These are phyloP conservation scores for Scolopax mira DNA, from an alignment of 2,113 vertebrate genomes.

Conservation along the genomic window DNA sequence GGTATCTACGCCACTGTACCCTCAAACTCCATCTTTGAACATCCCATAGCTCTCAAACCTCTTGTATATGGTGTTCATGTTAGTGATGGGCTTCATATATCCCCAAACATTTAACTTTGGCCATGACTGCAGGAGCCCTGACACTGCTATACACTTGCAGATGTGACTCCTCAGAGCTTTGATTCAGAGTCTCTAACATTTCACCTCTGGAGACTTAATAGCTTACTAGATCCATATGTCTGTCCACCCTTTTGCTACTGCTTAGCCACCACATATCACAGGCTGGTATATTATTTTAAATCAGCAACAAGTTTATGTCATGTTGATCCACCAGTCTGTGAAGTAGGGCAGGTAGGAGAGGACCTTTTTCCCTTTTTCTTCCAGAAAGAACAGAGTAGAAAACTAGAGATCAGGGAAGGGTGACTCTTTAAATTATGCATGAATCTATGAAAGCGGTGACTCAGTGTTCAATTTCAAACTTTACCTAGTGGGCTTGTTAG, in stretches of 20 bases:
- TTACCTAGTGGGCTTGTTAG: neutral
- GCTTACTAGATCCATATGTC: neutral
- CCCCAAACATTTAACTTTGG: neutral
- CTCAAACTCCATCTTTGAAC: neutral
- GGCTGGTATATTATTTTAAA: neutral
- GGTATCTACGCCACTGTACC: neutral
- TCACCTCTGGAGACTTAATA: neutral
- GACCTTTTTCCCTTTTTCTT: neutral
- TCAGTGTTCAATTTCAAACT: neutral
- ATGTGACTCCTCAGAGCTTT: neutral
- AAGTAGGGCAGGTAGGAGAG: neutral
- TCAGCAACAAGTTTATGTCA: neutral
- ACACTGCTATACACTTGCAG: neutral
- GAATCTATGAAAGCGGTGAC: neutral
- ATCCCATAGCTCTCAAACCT: neutral
- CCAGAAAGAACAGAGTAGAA: neutral
- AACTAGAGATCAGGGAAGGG: neutral
- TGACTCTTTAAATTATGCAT: neutral
- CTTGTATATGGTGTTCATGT: neutral
- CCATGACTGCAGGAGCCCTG: neutral
- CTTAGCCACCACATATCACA: neutral
- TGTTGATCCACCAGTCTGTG: neutral
- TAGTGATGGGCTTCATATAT: neutral
- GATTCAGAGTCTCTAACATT: neutral
- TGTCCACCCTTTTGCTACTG: neutral